A percentile compares a stretch with the other conserved stretches of the same genome.
phyloP scores from a whole-genome alignment of 2,113 vertebrate genomes.

The Myocastor coypus region DNA sequence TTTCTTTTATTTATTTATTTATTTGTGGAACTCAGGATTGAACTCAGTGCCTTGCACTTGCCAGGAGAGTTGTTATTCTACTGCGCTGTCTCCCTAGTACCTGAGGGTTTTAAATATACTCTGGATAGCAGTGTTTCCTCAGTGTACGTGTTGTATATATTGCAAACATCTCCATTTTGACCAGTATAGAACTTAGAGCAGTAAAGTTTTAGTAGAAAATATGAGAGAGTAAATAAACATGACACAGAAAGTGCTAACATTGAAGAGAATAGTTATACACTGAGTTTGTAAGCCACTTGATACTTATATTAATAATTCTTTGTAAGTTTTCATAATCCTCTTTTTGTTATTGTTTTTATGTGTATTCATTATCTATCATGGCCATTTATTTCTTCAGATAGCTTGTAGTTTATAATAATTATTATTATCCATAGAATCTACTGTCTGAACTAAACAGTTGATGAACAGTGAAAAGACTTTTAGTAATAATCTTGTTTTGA shows the following conservation, averaged over 20 bases:
- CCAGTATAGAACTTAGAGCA: constrained; percentile 6
- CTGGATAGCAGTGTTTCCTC: neutral
- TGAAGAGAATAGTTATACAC: constrained; percentile 42
- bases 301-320: constrained; percentile 12
- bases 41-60: too few relatives aligned
- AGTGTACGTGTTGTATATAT: neutral
- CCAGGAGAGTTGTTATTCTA: too few relatives aligned
- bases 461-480: neutral
- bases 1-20: too few relatives aligned
- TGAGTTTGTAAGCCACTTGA: neutral
- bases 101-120: neutral
- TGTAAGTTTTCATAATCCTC: neutral
- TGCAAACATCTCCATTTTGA: constrained; percentile 11
- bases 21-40: too few relatives aligned
- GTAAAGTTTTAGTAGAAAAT: constrained; percentile 13
- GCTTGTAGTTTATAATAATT: constrained; percentile 2
- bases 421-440: neutral
- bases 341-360: neutral
- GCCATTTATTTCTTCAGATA: constrained; percentile 31
- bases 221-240: constrained; percentile 1
- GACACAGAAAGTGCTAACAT: neutral
- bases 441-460: neutral
- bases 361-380: constrained; percentile 1
- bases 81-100: too few relatives aligned
- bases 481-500: neutral